These are phyloP conservation scores for Agapornis roseicollis DNA, from an alignment of 2,113 vertebrate species.

Conservation along the genomic window DNA sequence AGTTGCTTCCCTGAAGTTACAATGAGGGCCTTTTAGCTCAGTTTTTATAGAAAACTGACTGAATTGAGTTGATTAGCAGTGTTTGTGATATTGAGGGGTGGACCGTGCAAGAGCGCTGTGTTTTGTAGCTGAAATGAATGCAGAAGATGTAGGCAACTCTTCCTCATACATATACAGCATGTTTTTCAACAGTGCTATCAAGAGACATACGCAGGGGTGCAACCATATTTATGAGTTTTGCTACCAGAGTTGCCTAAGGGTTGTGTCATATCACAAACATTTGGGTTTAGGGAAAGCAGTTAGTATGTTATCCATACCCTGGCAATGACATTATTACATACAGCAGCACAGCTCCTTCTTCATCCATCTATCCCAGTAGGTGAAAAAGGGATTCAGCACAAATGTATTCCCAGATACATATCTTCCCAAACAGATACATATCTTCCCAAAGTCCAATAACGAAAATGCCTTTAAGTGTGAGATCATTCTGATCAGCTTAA, in stretches of 20 bases:
- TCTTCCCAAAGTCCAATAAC: neutral
- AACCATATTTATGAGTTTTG: neutral
- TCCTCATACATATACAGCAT: neutral
- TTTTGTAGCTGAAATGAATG: constrained; percentile 50
- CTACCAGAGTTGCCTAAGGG: neutral
- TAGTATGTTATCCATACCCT: neutral
- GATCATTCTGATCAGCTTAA: neutral
- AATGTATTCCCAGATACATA: neutral
- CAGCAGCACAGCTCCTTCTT: neutral
- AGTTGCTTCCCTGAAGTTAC: constrained; percentile 65
- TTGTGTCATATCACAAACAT: neutral
- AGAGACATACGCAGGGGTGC: neutral
- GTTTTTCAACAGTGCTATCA: neutral
- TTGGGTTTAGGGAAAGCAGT: neutral
- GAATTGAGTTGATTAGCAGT: constrained; percentile 67
- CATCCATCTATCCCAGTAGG: neutral
- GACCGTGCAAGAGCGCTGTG: neutral
- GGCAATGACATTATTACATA: neutral
- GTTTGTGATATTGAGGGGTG: constrained; percentile 45
- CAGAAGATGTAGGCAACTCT: constrained; percentile 1
- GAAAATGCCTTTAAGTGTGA: neutral
- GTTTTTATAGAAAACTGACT: constrained; percentile 60
- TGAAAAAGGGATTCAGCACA: neutral
- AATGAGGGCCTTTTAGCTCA: constrained; percentile 60
- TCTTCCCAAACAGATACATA: neutral